Evolutionary conservation across 2,888 invertebrate species (phyloP), one percentile per base, ranked within the genome.

Genomic region (Acanthosepion pharaonis): DNA sequence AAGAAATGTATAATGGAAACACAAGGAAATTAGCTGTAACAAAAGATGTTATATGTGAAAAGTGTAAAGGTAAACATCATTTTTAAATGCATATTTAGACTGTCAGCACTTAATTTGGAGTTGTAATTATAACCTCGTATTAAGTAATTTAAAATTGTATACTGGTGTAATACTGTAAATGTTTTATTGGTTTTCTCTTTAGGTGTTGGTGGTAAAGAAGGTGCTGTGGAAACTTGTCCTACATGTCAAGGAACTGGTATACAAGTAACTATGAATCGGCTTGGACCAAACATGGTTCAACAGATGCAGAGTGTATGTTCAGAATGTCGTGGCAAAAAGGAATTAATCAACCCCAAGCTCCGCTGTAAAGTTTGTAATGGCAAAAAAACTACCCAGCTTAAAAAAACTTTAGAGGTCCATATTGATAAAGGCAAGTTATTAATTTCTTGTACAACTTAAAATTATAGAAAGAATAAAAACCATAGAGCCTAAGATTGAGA

Each of bases 31-130:
- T 99, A 96, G 98, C 99, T 33, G 97, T 99, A 94, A 99, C 99
- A 97, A 99, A 99, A 98, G 99, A 99, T 97, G 98, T 99, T 78
- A 99, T 99, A 97, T 99, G 99, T 98, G 98, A 98, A 96, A 99
- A 99, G 97, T 99, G 99, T 97, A 99, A 99, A 97, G 99, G 99
- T 97, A 96, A 95, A 96, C 94, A 53, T 55, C n/a, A 48, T 5
- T 20, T 93, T 11, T 51, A 20, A 18, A 59, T 55, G 2, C 42
- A n/a, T 94, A 6, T 55, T 94, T 33, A 18, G 18, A 25, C 23
- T 94, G n/a, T 55, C 18, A 6, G 42, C 9, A n/a, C 9, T 78
- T 11, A 28, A 64, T n/a, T 78, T 78, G 59, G 5, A 59, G 59
- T 59, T 59, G 23, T 51, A 51, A 6, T 59, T 23, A 23, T 55